Evolutionary conservation across 2,888 invertebrate genomes (phyloP), one percentile per base, ranked within the genome.

Genomic region (Listrodromus nycthemerus): DNA sequence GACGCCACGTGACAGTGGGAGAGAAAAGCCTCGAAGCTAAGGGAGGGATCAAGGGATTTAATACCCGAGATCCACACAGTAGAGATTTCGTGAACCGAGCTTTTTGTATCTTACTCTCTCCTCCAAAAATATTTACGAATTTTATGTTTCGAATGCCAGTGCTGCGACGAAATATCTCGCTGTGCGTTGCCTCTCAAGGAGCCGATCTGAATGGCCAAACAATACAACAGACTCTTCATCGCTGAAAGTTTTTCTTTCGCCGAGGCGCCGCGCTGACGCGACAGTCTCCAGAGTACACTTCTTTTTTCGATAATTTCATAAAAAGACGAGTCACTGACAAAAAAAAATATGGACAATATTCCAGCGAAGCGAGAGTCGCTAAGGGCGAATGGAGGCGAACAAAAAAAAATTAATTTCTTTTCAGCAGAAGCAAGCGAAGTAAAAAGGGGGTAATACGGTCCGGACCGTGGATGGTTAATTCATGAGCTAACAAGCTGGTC

Each of bases 81-180:
- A 85, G 69, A 83, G 77, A 85, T 86, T 86, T 85, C 74, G 84
- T 86, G 81, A 85, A 83, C 70, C 75, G 37, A 45, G 63, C 48
- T 76, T 41, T 27, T 76, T 45, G 76, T 41, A 1, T 52, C 21
- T 55, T 19, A 3, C 48, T 7, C 7, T 58, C 19, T 45, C 24
- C 7, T 52, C 48, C 55, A 73, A 78, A 82, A 83, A 83, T 81
- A 82, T 81, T 85, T 73, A 69, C 70, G 50, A 82, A 80, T 79
- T 85, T 80, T 63, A 65, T 81, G 80, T 83, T 78, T 79, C 80
- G 67, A 71, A 76, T 76, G 67, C 75, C 76, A 75, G 61, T 69
- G 71, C 83, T 65, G 69, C 58, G 79, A 84, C 69, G 76, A 83
- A 82, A 85, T 86, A 86, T 74, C 82, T 74, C 80, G 41, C 66